Conservation (phyloP, 2,888 invertebrate genomes). For the Diploptera punctata region DNA sequence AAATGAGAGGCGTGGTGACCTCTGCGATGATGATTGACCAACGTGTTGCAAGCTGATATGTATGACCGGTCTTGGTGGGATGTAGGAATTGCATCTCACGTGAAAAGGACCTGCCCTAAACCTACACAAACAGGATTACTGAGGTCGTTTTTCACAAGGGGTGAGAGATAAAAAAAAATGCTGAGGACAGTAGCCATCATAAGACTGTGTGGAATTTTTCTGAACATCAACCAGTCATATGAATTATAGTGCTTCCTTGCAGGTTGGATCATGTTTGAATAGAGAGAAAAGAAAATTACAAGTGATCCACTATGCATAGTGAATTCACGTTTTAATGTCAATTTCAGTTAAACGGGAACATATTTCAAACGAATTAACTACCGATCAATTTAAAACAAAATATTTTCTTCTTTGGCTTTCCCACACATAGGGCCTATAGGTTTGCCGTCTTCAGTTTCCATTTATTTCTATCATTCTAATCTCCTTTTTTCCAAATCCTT, state of each 20-base stretch:
- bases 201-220: conserved; percentile 1
- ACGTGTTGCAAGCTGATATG: neutral
- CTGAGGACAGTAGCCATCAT: conserved; percentile 1
- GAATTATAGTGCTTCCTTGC: neutral
- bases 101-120: conserved; percentile 7
- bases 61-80: neutral
- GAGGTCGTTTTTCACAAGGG: neutral
- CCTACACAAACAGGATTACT: conserved; percentile 12
- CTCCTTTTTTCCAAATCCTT: no score
- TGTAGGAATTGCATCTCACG: neutral
- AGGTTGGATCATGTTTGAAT: neutral
- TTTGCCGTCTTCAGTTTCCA: no score
- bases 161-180: neutral
- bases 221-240: neutral
- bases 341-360: no score
- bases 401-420: no score
- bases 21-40: conserved; percentile 16
- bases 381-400: no score
- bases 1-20: conserved; percentile 23
- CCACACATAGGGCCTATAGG: no score
- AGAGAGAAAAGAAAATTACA: neutral
- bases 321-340: no score
- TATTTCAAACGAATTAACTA: no score
- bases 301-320: no score
- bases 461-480: no score